Evolutionary conservation across 2,888 invertebrate genomes (phyloP).

Genomic region (Lucinisca nassula): DNA sequence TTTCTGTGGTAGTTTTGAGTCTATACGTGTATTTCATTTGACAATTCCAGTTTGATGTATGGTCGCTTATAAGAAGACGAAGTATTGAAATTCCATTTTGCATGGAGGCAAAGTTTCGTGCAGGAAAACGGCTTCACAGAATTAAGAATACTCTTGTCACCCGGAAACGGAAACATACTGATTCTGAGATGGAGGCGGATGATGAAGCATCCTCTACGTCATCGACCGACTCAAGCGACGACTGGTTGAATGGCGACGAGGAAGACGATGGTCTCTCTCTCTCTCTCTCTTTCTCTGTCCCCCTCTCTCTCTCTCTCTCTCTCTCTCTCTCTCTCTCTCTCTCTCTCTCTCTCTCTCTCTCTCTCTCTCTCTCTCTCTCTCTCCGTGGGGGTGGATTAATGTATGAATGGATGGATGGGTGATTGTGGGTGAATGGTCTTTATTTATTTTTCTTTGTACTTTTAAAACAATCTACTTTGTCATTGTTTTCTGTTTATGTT

Average conservation of each 20-base stretch:
- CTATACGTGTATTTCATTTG: no score
- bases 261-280: slow-evolving; percentile 45
- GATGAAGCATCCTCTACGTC: slow-evolving; percentile 33
- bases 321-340: slow-evolving; percentile 10
- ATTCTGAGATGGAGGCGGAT: slow-evolving; percentile 7
- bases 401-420: no score
- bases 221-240: slow-evolving; percentile 44
- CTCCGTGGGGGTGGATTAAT: no score
- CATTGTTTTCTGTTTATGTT: no score
- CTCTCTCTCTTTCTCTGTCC: not conserved
- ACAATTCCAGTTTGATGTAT: slow-evolving; percentile 52
- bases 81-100: slow-evolving; percentile 56
- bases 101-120: slow-evolving; percentile 59
- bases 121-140: slow-evolving; percentile 42
- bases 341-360: no score
- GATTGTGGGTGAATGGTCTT: no score
- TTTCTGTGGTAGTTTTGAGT: no score
- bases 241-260: slow-evolving; percentile 58
- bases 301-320: slow-evolving; percentile 23
- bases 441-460: no score
- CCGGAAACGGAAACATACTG: slow-evolving; percentile 27
- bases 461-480: no score
- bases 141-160: slow-evolving; percentile 41
- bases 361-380: not conserved
- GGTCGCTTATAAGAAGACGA: slow-evolving; percentile 55